Evolutionary conservation across 2,888 invertebrate genomes (phyloP).

Genomic region (Polymixis lichenea): DNA sequence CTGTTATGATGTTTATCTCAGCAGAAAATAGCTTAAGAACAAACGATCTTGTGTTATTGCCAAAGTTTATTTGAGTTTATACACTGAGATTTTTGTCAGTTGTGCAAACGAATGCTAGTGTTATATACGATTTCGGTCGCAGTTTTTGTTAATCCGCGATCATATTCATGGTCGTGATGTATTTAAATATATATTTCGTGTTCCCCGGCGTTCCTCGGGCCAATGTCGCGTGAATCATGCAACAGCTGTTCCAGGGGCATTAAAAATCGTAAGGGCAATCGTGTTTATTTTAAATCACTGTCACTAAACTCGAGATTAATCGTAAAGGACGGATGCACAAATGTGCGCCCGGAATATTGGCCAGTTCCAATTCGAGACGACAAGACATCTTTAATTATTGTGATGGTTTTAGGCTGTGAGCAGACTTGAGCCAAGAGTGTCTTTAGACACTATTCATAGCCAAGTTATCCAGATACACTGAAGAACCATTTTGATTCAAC

Average conservation of each 20-base stretch:
- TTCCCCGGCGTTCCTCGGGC: slow-evolving; percentile 79
- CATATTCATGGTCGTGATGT: slow-evolving; percentile 81
- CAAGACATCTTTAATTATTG: slow-evolving; percentile 47
- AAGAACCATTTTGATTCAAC: neutral
- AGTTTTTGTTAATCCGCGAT: slow-evolving; percentile 78
- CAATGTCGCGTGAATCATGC: slow-evolving; percentile 88
- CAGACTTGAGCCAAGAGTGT: slow-evolving; percentile 18
- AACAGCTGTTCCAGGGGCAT: slow-evolving; percentile 86
- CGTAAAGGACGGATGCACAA: slow-evolving; percentile 66
- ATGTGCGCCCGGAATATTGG: slow-evolving; percentile 52
- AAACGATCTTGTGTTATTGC: slow-evolving; percentile 81
- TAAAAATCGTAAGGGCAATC: slow-evolving; percentile 87
- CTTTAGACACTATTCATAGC: neutral
- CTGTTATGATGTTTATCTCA: slow-evolving; percentile 83
- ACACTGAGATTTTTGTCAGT: slow-evolving; percentile 75
- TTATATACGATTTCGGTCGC: slow-evolving; percentile 67
- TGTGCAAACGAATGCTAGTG: slow-evolving; percentile 62
- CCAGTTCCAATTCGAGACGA: slow-evolving; percentile 45
- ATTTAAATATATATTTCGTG: slow-evolving; percentile 80
- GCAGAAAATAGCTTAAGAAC: slow-evolving; percentile 83
- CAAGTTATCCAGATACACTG: slow-evolving; percentile 14
- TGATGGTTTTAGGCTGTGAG: slow-evolving; percentile 22
- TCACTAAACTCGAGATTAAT: slow-evolving; percentile 76
- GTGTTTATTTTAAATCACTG: slow-evolving; percentile 81
- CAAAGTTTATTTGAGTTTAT: slow-evolving; percentile 80